phyloP scores from a whole-genome alignment of 2,888 invertebrate genomes.

The Neuroscelio doddi region DNA sequence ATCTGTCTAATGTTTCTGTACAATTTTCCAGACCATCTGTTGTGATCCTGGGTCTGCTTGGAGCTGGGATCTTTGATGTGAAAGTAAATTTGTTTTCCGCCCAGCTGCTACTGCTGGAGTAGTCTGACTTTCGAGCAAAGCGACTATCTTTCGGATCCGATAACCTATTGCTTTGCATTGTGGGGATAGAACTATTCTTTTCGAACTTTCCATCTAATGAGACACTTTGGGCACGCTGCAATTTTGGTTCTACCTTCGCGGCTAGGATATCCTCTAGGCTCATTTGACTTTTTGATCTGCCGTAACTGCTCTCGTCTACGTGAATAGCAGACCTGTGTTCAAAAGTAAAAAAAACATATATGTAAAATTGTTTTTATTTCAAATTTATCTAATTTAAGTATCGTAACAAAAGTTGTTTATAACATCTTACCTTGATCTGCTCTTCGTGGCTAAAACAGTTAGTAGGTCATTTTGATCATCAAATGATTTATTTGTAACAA shows the following conservation, averaged over 20 bases:
- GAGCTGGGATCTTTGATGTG: conserved; percentile 59
- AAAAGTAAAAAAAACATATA: too few species aligned
- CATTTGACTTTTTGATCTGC: conserved; percentile 61
- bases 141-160: conserved; percentile 9
- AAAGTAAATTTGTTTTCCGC: conserved; percentile 52
- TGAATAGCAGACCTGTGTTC: conserved; percentile 63
- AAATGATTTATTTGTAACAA: conserved; percentile 36
- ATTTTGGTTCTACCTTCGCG: conserved; percentile 51
- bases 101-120: conserved; percentile 52
- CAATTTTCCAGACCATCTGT: not conserved
- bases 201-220: conserved; percentile 5
- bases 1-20: conserved; percentile 19
- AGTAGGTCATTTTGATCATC: conserved; percentile 59
- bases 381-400: too few species aligned
- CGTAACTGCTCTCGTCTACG: conserved; percentile 59
- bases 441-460: conserved; percentile 63
- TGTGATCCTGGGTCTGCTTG: conserved; percentile 35
- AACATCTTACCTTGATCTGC: conserved; percentile 52
- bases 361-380: too few species aligned
- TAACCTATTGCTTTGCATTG: not conserved
- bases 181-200: conserved; percentile 8
- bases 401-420: not conserved
- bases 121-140: conserved; percentile 20
- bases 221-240: conserved; percentile 42
- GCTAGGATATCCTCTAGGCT: conserved; percentile 64